Base-by-base conservation (phyloP, 2,113 vertebrate species). In the Scalopus aquaticus region DNA sequence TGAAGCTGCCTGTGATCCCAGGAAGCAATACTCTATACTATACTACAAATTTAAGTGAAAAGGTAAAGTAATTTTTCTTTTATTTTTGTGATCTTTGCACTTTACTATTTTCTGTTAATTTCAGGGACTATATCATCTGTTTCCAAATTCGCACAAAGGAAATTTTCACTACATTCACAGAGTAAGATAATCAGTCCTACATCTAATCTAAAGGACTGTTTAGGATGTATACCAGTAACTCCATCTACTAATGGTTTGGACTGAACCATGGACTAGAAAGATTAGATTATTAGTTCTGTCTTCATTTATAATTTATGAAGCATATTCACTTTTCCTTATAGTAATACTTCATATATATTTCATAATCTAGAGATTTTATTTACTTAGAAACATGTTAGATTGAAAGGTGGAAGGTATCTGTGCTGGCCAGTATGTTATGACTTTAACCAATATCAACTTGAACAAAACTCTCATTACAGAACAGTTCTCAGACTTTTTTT, bases 1-100 rank as follows among this genome's bases (percentile, higher is more conserved):
- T 96, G 76, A 98, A 98, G 74, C 85, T 97, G 39, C 97, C 97
- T 49, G 8, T 97, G 91, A 96, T 98, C 62, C 97, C 97, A 9
- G 97, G 97, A 76, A 96, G 95, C 73, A 91, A 96, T 4, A 90
- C 95, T 65, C 28, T 97, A 12, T 97, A 77, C 85, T 97, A 97
- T 30, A 97, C 96, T 4, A 97, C 96, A 10, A 97, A 90, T 28
- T 77, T 98, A 85, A 95, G 91, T 76, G 96, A 97, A 90, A 98
- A 97, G 97, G 97, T 98, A 96, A 96, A 77, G 28, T 32, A 15
- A 16, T 67, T 69, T 64, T 46, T 64, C 10, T 26, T 19, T 88
- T 62, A 42, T 9, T 65, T 88, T 70, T 94, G n/a, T n/a, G n/a
- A 72, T 64, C 65, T n/a, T 85, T 74, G 44, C 58, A 6, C 6